phyloP scores from a whole-genome alignment of 2,113 vertebrate genomes.

The Amblyopsis rosae region DNA sequence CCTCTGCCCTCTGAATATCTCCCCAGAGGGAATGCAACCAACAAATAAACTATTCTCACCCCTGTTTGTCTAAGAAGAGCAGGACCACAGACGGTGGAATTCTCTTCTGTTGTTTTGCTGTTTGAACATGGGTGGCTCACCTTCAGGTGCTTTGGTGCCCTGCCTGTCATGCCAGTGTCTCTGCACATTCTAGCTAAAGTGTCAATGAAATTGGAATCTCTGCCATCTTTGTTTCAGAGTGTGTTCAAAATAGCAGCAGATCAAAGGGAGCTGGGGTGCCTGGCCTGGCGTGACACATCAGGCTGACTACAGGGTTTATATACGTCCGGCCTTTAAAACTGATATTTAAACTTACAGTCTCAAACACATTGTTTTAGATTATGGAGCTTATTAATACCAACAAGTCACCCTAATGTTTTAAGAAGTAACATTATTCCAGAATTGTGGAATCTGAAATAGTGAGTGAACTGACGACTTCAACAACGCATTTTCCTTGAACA shows the following conservation, averaged over 20 bases:
- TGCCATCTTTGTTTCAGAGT: conserved; percentile 39
- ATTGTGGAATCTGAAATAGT: too few species aligned
- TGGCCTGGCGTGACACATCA: conserved; percentile 18
- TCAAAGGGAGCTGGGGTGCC: conserved; percentile 39
- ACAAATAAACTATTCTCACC: neutral
- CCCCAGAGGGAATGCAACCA: too few species aligned
- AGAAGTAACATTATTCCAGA: too few species aligned
- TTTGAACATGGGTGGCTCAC: neutral
- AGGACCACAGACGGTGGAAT: neutral
- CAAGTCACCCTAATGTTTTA: too few species aligned
- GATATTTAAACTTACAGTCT: conserved; percentile 3
- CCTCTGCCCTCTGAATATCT: neutral
- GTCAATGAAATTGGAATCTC: conserved; percentile 9
- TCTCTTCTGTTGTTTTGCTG: neutral
- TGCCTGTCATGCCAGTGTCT: conserved; percentile 3
- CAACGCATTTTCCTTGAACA: conserved; percentile 39
- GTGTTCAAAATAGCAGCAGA: conserved; percentile 53
- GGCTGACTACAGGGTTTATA: conserved; percentile 4
- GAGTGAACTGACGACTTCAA: neutral
- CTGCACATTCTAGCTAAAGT: conserved; percentile 15
- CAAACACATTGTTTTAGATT: neutral
- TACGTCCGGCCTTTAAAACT: conserved; percentile 21
- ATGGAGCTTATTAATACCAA: neutral
- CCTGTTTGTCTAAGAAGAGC: neutral
- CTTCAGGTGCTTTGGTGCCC: neutral